Percentiles rank a stretch among this genome's conserved stretches.
Conservation (phyloP, 2,113 vertebrate genomes). For the Dromaius novaehollandiae region DNA sequence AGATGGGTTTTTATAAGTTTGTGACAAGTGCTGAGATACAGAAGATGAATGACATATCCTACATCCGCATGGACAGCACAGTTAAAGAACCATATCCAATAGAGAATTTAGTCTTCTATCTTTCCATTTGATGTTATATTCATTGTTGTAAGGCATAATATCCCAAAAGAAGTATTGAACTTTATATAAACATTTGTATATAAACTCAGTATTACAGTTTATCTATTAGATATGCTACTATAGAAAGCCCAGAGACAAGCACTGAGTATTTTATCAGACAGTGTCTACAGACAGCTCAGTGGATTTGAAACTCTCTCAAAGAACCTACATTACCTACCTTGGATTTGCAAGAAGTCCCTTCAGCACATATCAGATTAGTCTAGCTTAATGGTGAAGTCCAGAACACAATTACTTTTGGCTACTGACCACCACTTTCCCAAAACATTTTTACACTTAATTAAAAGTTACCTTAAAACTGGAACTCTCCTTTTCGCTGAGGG, state of each 20-base stretch:
- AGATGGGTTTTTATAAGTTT: background rate
- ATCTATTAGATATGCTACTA: background rate
- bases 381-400: background rate
- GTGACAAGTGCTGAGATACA: background rate
- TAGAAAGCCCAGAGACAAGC: background rate
- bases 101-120: too few relatives aligned
- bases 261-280: background rate
- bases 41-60: background rate
- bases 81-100: too few relatives aligned
- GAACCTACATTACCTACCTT: rapidly evolving
- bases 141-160: background rate
- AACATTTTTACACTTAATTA: background rate
- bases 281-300: background rate
- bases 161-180: background rate
- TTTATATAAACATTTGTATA: rapidly evolving
- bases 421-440: background rate
- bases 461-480: background rate
- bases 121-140: background rate
- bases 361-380: rapidly evolving
- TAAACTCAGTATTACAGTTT: background rate
- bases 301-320: background rate
- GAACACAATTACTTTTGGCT: background rate
- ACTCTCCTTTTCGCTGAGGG: background rate
- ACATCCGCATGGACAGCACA: background rate
- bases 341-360: background rate